phyloP scores from a whole-genome alignment of 2,113 vertebrate genomes.

The Sebastes fasciatus region DNA sequence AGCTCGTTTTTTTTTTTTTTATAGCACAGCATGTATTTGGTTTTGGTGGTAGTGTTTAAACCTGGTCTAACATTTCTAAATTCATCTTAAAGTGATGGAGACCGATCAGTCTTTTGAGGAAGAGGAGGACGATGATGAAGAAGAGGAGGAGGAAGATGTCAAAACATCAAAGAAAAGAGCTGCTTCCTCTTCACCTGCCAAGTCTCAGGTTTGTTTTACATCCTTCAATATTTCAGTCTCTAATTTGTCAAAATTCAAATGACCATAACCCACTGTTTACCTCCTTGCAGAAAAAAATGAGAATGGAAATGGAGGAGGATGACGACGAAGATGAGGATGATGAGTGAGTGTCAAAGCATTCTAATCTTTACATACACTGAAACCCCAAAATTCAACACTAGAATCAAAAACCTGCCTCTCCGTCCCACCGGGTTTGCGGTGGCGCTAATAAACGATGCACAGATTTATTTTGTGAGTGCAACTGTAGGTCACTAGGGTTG shows the following conservation, averaged over 20 bases:
- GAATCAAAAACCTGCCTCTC: neutral
- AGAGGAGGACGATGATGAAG: slow-evolving; percentile 63
- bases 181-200: slow-evolving; percentile 54
- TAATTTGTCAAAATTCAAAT: neutral
- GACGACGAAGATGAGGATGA: slow-evolving; percentile 50
- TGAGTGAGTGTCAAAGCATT: slow-evolving; percentile 70
- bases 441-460: too few relatives aligned
- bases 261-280: neutral
- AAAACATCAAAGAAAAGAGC: slow-evolving; percentile 76
- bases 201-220: slow-evolving; percentile 65
- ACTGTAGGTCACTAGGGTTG: too few relatives aligned
- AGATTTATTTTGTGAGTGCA: too few relatives aligned
- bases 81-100: slow-evolving; percentile 74
- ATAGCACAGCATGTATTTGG: neutral
- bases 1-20: neutral
- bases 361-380: neutral
- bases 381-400: neutral
- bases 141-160: slow-evolving; percentile 57
- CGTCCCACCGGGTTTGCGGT: too few relatives aligned
- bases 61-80: neutral
- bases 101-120: slow-evolving; percentile 80
- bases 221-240: neutral
- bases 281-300: slow-evolving; percentile 81
- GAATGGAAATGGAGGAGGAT: slow-evolving; percentile 56
- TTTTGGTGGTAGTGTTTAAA: neutral